Evolutionary conservation across 23 tunicate genomes (phyloP), one percentile per base, ranked within the genome.

Genomic region (Ciona savignyi): DNA sequence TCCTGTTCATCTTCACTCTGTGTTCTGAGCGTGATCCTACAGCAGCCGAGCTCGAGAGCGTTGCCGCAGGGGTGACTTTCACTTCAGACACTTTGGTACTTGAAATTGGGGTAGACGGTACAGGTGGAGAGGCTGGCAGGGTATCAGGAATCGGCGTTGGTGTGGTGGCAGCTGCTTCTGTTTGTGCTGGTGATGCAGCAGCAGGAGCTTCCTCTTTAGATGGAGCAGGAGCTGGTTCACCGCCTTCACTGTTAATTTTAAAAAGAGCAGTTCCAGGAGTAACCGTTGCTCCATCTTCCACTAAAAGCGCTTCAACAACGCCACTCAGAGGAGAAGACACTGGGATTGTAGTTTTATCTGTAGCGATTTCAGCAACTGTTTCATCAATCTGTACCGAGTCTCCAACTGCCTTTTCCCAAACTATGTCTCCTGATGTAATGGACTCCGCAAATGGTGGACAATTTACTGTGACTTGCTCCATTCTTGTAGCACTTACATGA

Each of bases 381-480:
- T 93, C 98, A 77, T 93, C 98, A 63, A 67, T 86, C 1, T 73
- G 83, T 25, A 86, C 98, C 22, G 82, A 4, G 23, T 93, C 98
- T 23, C 98, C 98, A 25, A 77, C 88, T 23, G 81, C 93, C 74
- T 93, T 93, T 32, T 86, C 93, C 93, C 88, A 86, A 68, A 83
- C 67, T 9, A 93, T 73, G 70, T 93, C 98, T 32, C 98, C 98
- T 62, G 86, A 92, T 23, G 98, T 76, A 31, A 93, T 93, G 2
- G 93, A 86, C 42, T 93, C 98, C 0, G 98, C 98, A 86, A 93
- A 93, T 3, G 88, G 77, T 51, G 98, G 98, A 63, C 98, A 93
- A 22, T 93, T 91, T 32, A 91, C 97, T 23, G 90, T 91, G 26
- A 85, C 78, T 19, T 81, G 62, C 26, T 85, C 91, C 51, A 76